Conservation (phyloP, 2,888 invertebrate species). For the Antheraea yamamai region DNA sequence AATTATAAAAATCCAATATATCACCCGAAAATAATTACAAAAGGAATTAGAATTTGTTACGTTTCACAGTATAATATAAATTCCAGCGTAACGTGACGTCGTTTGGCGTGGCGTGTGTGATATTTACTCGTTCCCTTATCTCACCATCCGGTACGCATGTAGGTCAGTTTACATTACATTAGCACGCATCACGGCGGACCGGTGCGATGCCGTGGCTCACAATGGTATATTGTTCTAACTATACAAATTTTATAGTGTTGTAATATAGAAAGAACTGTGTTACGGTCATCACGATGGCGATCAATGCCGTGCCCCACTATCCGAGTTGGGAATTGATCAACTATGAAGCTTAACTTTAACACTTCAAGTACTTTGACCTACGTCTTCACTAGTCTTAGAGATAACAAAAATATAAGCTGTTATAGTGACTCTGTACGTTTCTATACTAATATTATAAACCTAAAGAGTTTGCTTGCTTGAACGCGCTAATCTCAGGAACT, state of each 20-base stretch:
- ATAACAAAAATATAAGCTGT: too few relatives aligned
- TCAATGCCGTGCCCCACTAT: slow-evolving; percentile 16
- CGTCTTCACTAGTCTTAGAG: too few relatives aligned
- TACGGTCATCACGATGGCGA: slow-evolving; percentile 17
- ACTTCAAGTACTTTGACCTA: too few relatives aligned
- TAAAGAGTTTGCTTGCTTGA: too few relatives aligned
- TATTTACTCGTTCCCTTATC: slow-evolving; percentile 13
- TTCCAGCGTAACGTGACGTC: background rate
- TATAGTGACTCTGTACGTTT: too few relatives aligned
- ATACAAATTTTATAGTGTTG: slow-evolving; percentile 15
- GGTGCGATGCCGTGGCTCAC: slow-evolving; percentile 10
- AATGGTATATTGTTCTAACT: slow-evolving; percentile 23
- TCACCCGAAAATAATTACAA: background rate
- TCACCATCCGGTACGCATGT: slow-evolving; percentile 20
- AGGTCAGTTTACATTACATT: slow-evolving; percentile 21
- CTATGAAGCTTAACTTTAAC: background rate
- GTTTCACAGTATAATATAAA: background rate
- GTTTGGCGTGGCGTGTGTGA: slow-evolving; percentile 6
- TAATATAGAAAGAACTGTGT: slow-evolving; percentile 11
- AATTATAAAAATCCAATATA: too few relatives aligned
- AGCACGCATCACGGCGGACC: slow-evolving; percentile 20
- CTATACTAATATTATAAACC: too few relatives aligned
- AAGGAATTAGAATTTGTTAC: background rate
- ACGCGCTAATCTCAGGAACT: too few relatives aligned
- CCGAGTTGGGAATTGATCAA: background rate